Evolutionary conservation across 2,888 invertebrate genomes (phyloP).

Genomic region (Sinohyriopsis cumingii): DNA sequence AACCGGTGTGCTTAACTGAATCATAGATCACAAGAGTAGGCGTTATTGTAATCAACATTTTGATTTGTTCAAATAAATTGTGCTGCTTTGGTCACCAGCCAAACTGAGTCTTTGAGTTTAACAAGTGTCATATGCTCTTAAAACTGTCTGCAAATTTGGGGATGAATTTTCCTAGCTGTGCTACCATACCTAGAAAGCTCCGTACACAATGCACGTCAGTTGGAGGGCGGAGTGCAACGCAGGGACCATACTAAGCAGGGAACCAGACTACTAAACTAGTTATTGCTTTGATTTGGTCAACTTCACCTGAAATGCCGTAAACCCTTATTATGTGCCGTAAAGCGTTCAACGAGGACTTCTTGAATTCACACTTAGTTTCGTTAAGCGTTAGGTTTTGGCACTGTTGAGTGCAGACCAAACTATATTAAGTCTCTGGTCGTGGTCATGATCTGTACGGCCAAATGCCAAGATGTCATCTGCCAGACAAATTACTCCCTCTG

Average conservation of each 20-base stretch:
- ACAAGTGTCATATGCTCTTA: slow-evolving; percentile 26
- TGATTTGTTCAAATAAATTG: slow-evolving; percentile 53
- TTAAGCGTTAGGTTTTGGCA: slow-evolving; percentile 18
- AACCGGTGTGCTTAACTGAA: slow-evolving; percentile 25
- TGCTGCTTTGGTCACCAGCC: slow-evolving; percentile 8
- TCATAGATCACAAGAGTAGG: slow-evolving; percentile 64
- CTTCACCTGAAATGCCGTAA: slow-evolving; percentile 7
- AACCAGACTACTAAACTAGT: slow-evolving; percentile 8
- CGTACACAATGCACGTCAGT: slow-evolving; percentile 15
- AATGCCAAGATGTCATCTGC: slow-evolving; percentile 30
- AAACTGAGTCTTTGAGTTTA: slow-evolving; percentile 12
- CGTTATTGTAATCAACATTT: slow-evolving; percentile 45
- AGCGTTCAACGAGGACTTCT: slow-evolving; percentile 8
- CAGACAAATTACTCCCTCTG: slow-evolving; percentile 24
- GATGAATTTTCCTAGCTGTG: slow-evolving; percentile 26
- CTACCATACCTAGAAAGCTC: slow-evolving; percentile 32
- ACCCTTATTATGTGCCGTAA: slow-evolving; percentile 11
- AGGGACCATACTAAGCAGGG: too few species aligned
- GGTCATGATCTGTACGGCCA: slow-evolving; percentile 14
- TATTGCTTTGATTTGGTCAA: slow-evolving; percentile 18
- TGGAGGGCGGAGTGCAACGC: too few species aligned
- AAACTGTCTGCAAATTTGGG: slow-evolving; percentile 14
- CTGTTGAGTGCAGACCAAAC: slow-evolving; percentile 12
- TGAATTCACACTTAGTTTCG: slow-evolving; percentile 19
- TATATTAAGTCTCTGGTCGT: slow-evolving; percentile 17